Conservation (phyloP, 2,888 invertebrate species). For the Zaprionus obscuricornis region DNA sequence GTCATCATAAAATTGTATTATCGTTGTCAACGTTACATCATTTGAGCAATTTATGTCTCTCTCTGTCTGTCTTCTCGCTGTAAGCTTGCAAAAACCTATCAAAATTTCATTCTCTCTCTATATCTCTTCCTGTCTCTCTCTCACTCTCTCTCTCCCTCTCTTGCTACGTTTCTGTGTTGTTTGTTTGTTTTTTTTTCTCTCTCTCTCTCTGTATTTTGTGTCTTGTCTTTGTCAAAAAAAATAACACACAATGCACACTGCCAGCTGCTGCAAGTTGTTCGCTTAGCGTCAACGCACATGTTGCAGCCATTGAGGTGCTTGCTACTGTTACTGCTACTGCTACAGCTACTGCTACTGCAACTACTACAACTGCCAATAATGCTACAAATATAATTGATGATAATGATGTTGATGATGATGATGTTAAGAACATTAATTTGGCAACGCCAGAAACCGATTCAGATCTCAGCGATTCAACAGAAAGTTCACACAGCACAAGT, state of each 20-base stretch:
- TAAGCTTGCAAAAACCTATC: slow-evolving; percentile 26
- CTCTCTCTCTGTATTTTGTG: slow-evolving; percentile 49
- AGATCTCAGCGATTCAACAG: slow-evolving; percentile 84
- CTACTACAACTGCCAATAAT: slow-evolving; percentile 7
- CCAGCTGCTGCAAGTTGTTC: slow-evolving; percentile 71
- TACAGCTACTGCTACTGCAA: slow-evolving; percentile 10
- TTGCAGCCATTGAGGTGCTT: slow-evolving; percentile 10
- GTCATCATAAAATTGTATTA: slow-evolving; percentile 22
- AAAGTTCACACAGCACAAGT: slow-evolving; percentile 83
- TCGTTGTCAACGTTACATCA: slow-evolving; percentile 24
- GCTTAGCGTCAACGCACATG: slow-evolving; percentile 19
- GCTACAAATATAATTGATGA: slow-evolving; percentile 27
- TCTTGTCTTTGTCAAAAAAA: slow-evolving; percentile 60
- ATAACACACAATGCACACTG: slow-evolving; percentile 60
- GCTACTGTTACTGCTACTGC: slow-evolving; percentile 25
- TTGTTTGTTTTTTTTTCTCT: slow-evolving; percentile 16
- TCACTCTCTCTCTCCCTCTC: slow-evolving; percentile 18
- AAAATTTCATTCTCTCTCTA: neutral
- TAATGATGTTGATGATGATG: slow-evolving; percentile 41
- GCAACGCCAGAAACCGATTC: slow-evolving; percentile 84
- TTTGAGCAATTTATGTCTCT: slow-evolving; percentile 34
- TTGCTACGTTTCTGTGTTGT: slow-evolving; percentile 9
- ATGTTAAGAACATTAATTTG: slow-evolving; percentile 12
- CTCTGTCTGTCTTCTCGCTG: slow-evolving; percentile 36
- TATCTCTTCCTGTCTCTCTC: neutral